phyloP scores from a whole-genome alignment of 2,113 vertebrate species.

The Heterotis niloticus region DNA sequence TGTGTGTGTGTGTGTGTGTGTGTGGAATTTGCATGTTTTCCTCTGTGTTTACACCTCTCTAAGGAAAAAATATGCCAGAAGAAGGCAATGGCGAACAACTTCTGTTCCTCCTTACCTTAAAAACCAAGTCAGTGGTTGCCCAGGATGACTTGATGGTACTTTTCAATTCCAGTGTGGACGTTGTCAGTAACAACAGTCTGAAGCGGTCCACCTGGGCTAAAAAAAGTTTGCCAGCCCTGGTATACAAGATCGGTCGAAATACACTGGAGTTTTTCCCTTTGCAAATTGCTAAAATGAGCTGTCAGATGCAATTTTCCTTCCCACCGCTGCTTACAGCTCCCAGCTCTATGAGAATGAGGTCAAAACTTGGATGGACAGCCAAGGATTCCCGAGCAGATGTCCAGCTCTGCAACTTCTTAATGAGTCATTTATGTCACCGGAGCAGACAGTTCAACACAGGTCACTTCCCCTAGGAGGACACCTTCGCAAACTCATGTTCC shows the following conservation, averaged over 20 bases:
- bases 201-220: not conserved
- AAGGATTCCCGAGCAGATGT: slow-evolving; percentile 25
- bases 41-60: no score
- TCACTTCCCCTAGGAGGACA: slow-evolving; percentile 6
- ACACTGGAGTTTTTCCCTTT: not conserved
- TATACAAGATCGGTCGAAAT: not conserved
- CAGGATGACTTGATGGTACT: no score
- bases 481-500: not conserved
- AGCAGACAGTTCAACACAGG: slow-evolving; percentile 16
- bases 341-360: slow-evolving; percentile 27
- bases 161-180: no score
- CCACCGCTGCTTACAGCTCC: not conserved
- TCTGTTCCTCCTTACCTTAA: no score
- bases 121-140: no score
- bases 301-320: slow-evolving; percentile 8
- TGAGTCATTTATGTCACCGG: slow-evolving; percentile 38
- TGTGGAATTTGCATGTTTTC: no score
- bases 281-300: slow-evolving; percentile 4
- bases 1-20: no score
- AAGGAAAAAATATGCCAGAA: no score
- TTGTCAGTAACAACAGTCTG: no score
- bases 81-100: no score
- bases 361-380: slow-evolving; percentile 35
- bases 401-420: slow-evolving; percentile 26
- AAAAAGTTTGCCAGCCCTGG: not conserved